Evolutionary conservation across 1,140 invertebrate genomes (phyloP).

Genomic region (Drosophila ficusphila): DNA sequence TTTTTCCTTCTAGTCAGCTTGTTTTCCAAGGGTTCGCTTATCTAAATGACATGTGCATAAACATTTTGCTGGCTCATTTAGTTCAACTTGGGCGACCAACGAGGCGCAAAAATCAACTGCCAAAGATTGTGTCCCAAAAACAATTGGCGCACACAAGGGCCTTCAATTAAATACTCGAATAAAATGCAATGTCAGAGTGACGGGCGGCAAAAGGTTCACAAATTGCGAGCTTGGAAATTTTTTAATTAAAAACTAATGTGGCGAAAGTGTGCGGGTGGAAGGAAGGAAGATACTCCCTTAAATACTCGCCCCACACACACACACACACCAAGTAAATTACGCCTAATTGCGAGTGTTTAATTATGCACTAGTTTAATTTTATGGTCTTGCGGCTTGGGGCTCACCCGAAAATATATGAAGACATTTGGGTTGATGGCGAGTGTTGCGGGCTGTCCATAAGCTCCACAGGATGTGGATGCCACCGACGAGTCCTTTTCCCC

Average conservation of each 20-base stretch:
- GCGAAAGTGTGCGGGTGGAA: constrained; percentile 62
- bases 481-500: background rate
- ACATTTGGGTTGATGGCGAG: constrained; percentile 24
- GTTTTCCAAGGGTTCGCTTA: constrained; percentile 13
- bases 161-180: constrained; percentile 32
- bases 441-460: constrained; percentile 37
- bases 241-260: constrained; percentile 84
- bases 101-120: constrained; percentile 51
- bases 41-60: constrained; percentile 51
- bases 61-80: constrained; percentile 52
- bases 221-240: constrained; percentile 65
- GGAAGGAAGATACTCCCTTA: background rate
- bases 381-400: constrained; percentile 72
- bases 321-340: constrained; percentile 79
- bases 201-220: constrained; percentile 31
- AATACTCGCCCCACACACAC: constrained; percentile 19
- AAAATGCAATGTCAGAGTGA: constrained; percentile 48
- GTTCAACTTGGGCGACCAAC: constrained; percentile 17
- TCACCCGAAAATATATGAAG: constrained; percentile 45
- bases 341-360: constrained; percentile 84
- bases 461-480: constrained; percentile 16
- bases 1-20: constrained; percentile 5
- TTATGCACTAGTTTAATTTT: constrained; percentile 84
- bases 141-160: constrained; percentile 35
- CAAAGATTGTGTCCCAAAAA: constrained; percentile 32